Conservation (phyloP, 2,797 vertebrate genomes). For the Pipistrellus nathusii region DNA sequence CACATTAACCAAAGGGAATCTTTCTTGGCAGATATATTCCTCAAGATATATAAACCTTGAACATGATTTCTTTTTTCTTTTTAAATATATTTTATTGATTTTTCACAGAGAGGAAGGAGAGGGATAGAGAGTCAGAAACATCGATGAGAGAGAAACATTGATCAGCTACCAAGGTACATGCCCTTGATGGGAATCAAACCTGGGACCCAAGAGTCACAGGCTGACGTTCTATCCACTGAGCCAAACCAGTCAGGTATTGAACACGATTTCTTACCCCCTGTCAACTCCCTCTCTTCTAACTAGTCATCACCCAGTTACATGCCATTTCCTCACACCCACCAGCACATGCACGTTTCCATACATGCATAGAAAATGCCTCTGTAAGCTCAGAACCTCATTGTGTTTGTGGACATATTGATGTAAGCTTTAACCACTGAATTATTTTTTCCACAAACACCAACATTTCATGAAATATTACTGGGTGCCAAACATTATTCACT, state of each 20-base stretch:
- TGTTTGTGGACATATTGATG: not conserved
- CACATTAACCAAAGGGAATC: not conserved
- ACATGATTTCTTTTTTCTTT: no score
- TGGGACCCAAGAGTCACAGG: no score
- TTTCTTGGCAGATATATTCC: not conserved
- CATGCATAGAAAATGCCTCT: not conserved
- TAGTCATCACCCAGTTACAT: not conserved
- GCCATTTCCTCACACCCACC: not conserved
- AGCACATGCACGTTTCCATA: not conserved
- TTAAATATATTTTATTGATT: no score
- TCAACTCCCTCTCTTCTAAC: not conserved
- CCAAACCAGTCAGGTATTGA: no score
- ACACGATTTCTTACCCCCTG: not conserved
- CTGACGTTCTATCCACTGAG: no score
- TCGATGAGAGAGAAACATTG: no score
- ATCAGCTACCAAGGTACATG: no score
- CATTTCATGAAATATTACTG: not conserved
- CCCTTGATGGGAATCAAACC: no score
- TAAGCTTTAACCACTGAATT: not conserved
- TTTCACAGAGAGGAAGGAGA: no score
- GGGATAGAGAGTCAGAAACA: no score
- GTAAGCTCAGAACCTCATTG: not conserved
- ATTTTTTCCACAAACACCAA: not conserved
- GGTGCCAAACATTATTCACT: not conserved
- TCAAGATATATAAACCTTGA: no score